Conservation (phyloP, 2,113 vertebrate species). For the Brevimyrus niger region DNA sequence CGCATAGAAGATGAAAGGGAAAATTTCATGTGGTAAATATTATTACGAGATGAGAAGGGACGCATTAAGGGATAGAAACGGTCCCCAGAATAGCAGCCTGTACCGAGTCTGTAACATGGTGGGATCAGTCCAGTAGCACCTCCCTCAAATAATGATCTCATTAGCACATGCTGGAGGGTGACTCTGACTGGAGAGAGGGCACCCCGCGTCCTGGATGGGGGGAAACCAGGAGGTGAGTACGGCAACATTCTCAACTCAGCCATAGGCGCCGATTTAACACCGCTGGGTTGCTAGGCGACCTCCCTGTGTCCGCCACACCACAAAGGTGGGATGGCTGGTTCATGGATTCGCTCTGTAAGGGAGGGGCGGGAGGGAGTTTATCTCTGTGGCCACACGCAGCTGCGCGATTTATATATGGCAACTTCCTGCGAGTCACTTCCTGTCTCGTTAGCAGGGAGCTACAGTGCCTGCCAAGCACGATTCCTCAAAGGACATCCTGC, state of each 20-base stretch:
- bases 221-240: neutral
- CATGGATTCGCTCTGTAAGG: neutral
- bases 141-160: slow-evolving; percentile 24
- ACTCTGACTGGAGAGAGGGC: neutral
- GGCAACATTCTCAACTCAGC: neutral
- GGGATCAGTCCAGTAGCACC: neutral
- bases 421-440: neutral
- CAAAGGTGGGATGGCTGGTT: neutral
- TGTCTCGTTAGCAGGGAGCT: neutral
- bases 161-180: slow-evolving; percentile 9
- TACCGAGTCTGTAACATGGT: neutral
- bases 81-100: slow-evolving; percentile 14
- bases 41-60: neutral
- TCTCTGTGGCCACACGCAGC: neutral
- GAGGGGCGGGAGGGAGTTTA: neutral
- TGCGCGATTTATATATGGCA: neutral
- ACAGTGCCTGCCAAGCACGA: neutral
- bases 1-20: neutral
- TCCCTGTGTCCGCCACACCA: neutral
- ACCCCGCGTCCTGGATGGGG: neutral
- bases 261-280: neutral
- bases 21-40: neutral
- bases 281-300: neutral
- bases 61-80: slow-evolving; percentile 4
- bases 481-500: neutral